Evolutionary conservation across 2,888 invertebrate genomes (phyloP), one percentile per base, ranked within the genome.

Genomic region (Trimorus sp.): DNA sequence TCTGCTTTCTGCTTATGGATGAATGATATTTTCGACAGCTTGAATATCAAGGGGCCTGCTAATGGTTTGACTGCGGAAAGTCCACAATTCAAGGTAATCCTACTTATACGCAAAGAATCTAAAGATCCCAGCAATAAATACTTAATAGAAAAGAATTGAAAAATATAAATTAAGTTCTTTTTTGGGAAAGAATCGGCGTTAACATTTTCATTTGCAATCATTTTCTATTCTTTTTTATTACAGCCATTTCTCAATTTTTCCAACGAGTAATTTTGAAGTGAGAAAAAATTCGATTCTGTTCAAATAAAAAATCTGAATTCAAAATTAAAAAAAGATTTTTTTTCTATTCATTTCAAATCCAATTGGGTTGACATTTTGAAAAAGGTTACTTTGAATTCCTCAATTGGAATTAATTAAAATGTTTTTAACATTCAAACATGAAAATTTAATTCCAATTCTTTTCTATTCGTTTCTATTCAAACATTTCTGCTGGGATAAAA

Each of bases 21-120:
- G 8, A 59, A 59, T 15, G 42, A 59, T 15, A 11, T 59, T 59
- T 59, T 59, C 15, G 59, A 59, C 40, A 42, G 42, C 15, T 16
- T 59, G 11, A 59, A 59, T 16, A 59, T 11, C 16, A 59, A 42
- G 11, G 4, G 16, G 8, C 4, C 16, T 8, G 7, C 15, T 8
- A 16, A 16, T 7, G 53, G 15, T 53, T 15, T 16, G 8, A 3
- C 8, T 49, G n/a, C 9, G 16, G 53, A 11, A 15, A 53, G 16
- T 53, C 8, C 6, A 9, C 53, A 53, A 16, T 53, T 15, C 53
- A 16, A 53, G 16, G 53, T 53, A 53, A 26, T 26, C 26, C 26
- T 26, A 26, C 16, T 9, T 15, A 15, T 53, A 53, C 16, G 16
- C 15, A 53, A 5, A 53, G 15, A 26, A 26, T 26, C 3, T 7